Evolutionary conservation across 2,113 vertebrate species (phyloP), one percentile per base, ranked within the genome.

Genomic region (Gadus macrocephalus): DNA sequence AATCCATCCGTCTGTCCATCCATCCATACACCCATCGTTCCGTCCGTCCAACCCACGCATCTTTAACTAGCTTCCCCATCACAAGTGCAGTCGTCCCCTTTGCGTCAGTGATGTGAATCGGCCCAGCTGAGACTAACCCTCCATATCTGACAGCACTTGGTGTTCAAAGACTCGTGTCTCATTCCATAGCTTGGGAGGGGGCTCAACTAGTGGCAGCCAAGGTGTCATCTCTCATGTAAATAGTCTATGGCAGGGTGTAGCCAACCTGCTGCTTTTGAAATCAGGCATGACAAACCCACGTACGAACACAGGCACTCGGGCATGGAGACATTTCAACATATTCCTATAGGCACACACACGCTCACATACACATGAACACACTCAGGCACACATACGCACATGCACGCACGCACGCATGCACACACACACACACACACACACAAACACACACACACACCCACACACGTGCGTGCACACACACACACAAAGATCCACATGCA

Each of bases 221-320:
- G 79, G 83, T 83, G 76, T 85, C 74, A 79, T 83, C 80, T 88
- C 78, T 86, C 82, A 82, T 85, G 79, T 87, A 81, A 85, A 85
- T 84, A 85, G 69, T 83, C 59, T 76, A 74, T 72, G 75, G 71
- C 74, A 75, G 64, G 60, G 70, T 75, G 56, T 61, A 62, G 72
- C 71, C 31, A 55, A 74, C 67, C 72, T 74, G 78, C 77, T 80
- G 81, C 80, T 80, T 81, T 74, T 69, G 83, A 83, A 85, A 87
- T 83, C 74, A 85, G 63, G 72, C 58, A 11, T 73, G 65, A 22
- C 58, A 62, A 19, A 59, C 67, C 27, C 28, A 19, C 66, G 14
- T 11, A 22, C 66, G 5, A 7, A 22, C 64, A 66, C 56, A 59
- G 53, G 64, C 58, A 74, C 15, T 17, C 15, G 2, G 8, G 60